Base-by-base conservation (phyloP, 2,888 invertebrate species). In the Scaptomyza tumidula region DNA sequence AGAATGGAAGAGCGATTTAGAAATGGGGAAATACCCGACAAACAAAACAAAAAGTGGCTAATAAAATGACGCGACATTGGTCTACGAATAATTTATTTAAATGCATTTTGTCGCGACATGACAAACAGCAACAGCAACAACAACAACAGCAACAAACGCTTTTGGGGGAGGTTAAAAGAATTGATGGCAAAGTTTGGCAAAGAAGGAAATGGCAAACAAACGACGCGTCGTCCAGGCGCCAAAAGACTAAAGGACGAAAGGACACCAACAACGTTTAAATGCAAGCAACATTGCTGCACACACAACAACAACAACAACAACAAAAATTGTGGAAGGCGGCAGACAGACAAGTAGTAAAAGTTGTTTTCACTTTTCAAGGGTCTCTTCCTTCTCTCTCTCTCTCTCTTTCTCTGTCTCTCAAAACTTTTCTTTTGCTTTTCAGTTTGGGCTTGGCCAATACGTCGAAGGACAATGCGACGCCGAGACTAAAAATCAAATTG, bases 101-200 rank as follows among this genome's bases (percentile, higher is more conserved):
- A 91, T 90, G 91, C 90, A 88, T 90, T 90, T 90, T 83, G 90
- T 86, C 91, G 90, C 90, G 91, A 90, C 90, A 83, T 52, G 68
- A 57, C 78, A 24, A 50, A 11, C 16, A 50, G 6, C 50, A 75
- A 75, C 58, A 75, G 54, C 56, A 50, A 49, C 59, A 48, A 63
- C 60, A 52, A 55, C 67, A 68, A 72, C 58, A 78, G 62, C 62
- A 64, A 56, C 50, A 64, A 63, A 44, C 57, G 41, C 19, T 65
- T 29, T 6, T 66, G 86, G 79, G 75, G 83, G 83, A 67, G 80
- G 65, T 53, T 64, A 4, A 54, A 53, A 49, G 68, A 80, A 84
- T 84, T 89, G 89, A 84, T 84, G 80, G 83, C 63, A 75, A 80
- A 88, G 85, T 88, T 83, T 79, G 75, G 72, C 75, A 71, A 88